Evolutionary conservation across 1,140 invertebrate species (phyloP).

Genomic region (Scaptodrosophila lebanonensis): DNA sequence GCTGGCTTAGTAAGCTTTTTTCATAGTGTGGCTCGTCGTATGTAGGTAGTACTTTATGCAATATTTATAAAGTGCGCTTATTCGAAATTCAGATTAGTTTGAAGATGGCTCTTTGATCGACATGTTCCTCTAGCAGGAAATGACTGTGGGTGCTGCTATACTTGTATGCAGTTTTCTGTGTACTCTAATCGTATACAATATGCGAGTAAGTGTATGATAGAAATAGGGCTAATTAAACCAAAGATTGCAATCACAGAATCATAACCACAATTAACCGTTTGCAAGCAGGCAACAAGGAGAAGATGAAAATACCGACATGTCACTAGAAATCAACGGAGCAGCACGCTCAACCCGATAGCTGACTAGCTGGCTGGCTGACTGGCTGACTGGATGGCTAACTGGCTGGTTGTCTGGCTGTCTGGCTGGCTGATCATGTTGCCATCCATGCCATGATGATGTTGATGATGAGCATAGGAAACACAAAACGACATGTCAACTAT

Average conservation of each 20-base stretch:
- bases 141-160: too few species aligned
- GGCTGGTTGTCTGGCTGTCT: slow-evolving; percentile 6
- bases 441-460: slow-evolving; percentile 15
- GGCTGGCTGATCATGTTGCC: slow-evolving; percentile 32
- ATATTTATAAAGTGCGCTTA: slow-evolving; percentile 46
- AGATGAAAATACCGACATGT: slow-evolving; percentile 42
- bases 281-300: neutral
- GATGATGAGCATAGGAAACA: slow-evolving; percentile 50
- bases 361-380: neutral
- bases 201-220: too few species aligned
- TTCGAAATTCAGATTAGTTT: slow-evolving; percentile 56
- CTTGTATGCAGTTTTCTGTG: too few species aligned
- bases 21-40: neutral
- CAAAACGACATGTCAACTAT: slow-evolving; percentile 70
- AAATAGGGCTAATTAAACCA: slow-evolving; percentile 43
- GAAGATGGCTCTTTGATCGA: slow-evolving; percentile 12
- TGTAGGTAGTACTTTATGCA: slow-evolving; percentile 44
- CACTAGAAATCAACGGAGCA: slow-evolving; percentile 33
- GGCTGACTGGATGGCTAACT: neutral
- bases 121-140: neutral
- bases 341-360: slow-evolving; percentile 16
- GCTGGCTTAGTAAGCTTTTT: too few species aligned
- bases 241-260: slow-evolving; percentile 21
- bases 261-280: slow-evolving; percentile 69
- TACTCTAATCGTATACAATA: too few species aligned